These are phyloP conservation scores for Erebia palarica DNA, from an alignment of 2,888 invertebrate species.

Conservation along the genomic window DNA sequence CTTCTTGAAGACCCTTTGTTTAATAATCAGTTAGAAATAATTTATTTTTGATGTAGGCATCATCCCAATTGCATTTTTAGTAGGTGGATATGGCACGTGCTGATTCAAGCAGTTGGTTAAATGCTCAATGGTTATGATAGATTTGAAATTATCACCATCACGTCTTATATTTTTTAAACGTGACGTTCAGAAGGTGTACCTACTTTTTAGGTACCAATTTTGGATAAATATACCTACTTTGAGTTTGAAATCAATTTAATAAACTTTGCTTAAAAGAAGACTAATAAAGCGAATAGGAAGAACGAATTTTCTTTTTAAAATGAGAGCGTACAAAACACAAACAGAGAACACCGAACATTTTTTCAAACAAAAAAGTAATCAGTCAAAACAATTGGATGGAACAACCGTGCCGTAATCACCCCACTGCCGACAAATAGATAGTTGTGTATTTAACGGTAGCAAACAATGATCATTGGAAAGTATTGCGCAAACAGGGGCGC, in stretches of 20 bases:
- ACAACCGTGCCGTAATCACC: slow-evolving; percentile 45
- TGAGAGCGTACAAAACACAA: background rate
- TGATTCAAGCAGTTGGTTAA: background rate
- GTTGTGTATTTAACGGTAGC: slow-evolving; percentile 48
- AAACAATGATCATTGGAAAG: slow-evolving; percentile 75
- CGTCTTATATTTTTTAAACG: no score
- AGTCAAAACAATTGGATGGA: slow-evolving; percentile 38
- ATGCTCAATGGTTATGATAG: background rate
- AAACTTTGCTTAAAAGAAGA: no score
- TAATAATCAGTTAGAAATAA: no score
- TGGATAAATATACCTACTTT: no score
- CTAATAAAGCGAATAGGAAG: background rate
- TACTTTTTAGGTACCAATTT: no score
- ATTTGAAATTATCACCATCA: background rate
- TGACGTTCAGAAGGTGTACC: no score
- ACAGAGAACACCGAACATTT: slow-evolving; percentile 3
- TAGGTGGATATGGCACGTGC: background rate
- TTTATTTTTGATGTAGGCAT: no score
- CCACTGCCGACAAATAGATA: slow-evolving; percentile 48
- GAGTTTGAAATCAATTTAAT: background rate
- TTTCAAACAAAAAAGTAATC: slow-evolving; percentile 40
- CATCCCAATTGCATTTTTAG: background rate
- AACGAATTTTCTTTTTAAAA: background rate
- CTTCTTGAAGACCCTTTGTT: no score
- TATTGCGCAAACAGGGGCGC: slow-evolving; percentile 72